Base-by-base conservation (phyloP, 2,797 vertebrate genomes). In the Sus cebifrons region DNA sequence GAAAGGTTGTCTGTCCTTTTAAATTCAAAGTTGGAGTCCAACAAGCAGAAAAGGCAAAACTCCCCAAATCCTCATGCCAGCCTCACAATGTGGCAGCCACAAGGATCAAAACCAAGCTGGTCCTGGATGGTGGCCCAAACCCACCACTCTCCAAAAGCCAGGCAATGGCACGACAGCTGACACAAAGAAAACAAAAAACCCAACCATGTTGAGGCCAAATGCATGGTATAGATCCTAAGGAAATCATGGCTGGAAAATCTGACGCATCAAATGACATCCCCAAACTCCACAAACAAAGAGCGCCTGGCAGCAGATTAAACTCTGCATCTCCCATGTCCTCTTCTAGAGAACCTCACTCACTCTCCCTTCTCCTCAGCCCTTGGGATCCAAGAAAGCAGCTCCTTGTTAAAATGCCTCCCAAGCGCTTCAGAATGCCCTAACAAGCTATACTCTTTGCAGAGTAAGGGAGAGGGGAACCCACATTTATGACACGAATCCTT, bases 11-110 rank as follows among this genome's bases (percentile, higher is more conserved):
- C 17, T 70, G 6, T 58, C 23, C 9, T 92, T 83, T 83, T 52
- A 74, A 70, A 60, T 87, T 71, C 23, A 40, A 92, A 83, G 60
- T 60, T 88, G 36, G 27, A 81, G 70, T 93, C 36, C 64, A 84
- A 70, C 86, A 78, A 44, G 49, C 73, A 86, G 65, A 70, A 54
- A 65, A 71, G 29, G 52, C 67, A 93, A 60, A 87, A 73, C 17
- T 93, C 56, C 65, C 18, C 27, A 29, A 86, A 81, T 36, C 65
- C 3, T 56, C n/a, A 27, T 18, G 62, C 12, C 15, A n/a, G 49
- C 32, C 58, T 96, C 81, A 65, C 56, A 10, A 75, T 54, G 60
- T 71, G 54, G 56, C 12, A 82, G 68, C n/a, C 74, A 93, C 16
- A 32, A 11, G 36, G 49, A 75, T 79, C 29, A 40, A 84, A 73